Conservation (phyloP, 2,888 invertebrate species). For the Epistrophe eligans region DNA sequence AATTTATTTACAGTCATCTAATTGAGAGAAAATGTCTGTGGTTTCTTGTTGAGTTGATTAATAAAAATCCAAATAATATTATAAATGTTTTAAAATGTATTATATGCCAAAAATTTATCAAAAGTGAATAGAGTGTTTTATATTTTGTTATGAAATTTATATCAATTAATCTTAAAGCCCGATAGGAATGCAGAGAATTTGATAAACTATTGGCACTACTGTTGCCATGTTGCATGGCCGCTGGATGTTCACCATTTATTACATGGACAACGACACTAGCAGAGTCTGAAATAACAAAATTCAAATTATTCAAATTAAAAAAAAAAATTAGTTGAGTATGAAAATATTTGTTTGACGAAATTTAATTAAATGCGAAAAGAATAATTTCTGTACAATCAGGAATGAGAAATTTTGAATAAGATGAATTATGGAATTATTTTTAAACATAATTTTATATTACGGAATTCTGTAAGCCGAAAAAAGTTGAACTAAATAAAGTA, state of each 20-base stretch:
- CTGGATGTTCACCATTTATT: slow-evolving; percentile 88
- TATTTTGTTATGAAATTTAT: slow-evolving; percentile 29
- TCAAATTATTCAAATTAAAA: too few relatives aligned
- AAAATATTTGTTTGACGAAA: too few relatives aligned
- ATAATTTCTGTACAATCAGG: too few relatives aligned
- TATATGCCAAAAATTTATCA: slow-evolving; percentile 55
- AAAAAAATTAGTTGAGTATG: too few relatives aligned
- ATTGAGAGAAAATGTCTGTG: slow-evolving; percentile 42
- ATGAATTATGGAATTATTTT: too few relatives aligned
- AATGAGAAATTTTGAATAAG: too few relatives aligned
- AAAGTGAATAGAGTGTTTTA: slow-evolving; percentile 26
- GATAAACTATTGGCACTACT: slow-evolving; percentile 77
- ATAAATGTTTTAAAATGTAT: slow-evolving; percentile 55
- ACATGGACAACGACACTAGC: slow-evolving; percentile 91
- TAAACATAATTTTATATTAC: too few relatives aligned
- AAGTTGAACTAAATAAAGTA: too few relatives aligned
- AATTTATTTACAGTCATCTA: slow-evolving; percentile 67
- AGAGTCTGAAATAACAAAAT: slow-evolving; percentile 85
- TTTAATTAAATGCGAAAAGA: too few relatives aligned
- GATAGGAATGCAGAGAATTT: slow-evolving; percentile 70
- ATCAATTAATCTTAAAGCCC: slow-evolving; percentile 38
- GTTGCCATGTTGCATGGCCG: slow-evolving; percentile 85
- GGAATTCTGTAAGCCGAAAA: too few relatives aligned
- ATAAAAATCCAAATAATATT: slow-evolving; percentile 45
- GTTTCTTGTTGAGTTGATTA: slow-evolving; percentile 55